Conservation (phyloP, 64 coral and sea anemone genomes). For the Pocillopora damicornis region DNA sequence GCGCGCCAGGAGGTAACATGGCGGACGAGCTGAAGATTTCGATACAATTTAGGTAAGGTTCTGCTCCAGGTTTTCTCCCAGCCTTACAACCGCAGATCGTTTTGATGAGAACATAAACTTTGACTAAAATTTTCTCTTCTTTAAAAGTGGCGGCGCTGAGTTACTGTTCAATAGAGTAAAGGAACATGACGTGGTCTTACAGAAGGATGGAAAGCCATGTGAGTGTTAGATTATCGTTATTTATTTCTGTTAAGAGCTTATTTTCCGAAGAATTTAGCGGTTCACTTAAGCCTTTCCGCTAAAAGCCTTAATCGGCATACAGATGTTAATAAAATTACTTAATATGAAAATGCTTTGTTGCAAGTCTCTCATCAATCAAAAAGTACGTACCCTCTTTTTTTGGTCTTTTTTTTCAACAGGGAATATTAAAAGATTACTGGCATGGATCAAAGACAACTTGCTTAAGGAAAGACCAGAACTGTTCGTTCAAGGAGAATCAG, state of each 20-base stretch:
- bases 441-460: slow-evolving; percentile 97
- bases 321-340: neutral
- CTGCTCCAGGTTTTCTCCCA: neutral
- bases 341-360: neutral
- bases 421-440: slow-evolving; percentile 79
- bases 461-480: slow-evolving; percentile 97
- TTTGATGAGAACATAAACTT: neutral
- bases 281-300: no score
- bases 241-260: no score
- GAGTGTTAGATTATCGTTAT: slow-evolving; percentile 35
- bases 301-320: no score
- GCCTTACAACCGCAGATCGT: neutral
- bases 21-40: slow-evolving; percentile 69
- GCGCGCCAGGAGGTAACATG: slow-evolving; percentile 50
- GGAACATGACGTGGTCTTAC: slow-evolving; percentile 66
- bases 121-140: neutral
- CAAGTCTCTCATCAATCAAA: neutral
- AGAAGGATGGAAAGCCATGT: slow-evolving; percentile 64
- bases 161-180: slow-evolving; percentile 96
- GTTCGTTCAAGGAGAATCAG: slow-evolving; percentile 88
- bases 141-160: slow-evolving; percentile 90
- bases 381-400: neutral
- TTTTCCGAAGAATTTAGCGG: no score
- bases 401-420: slow-evolving; percentile 44
- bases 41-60: slow-evolving; percentile 71